Base-by-base conservation (phyloP, 1,140 invertebrate genomes). In the Drosophila saltans region DNA sequence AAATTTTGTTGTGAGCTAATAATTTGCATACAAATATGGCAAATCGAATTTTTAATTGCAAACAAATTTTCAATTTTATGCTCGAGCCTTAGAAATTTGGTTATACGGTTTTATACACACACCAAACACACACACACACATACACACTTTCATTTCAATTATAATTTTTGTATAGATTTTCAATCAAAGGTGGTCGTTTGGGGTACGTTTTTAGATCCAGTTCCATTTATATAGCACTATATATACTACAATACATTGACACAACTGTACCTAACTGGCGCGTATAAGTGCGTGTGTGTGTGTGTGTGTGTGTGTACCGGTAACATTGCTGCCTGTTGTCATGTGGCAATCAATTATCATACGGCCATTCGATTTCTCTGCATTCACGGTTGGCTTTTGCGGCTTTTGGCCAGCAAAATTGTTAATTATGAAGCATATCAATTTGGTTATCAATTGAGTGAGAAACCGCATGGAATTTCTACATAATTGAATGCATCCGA, bases 41-140 rank as follows among this genome's bases (percentile, higher is more conserved):
- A 78, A 78, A 78, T 78, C 75, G 75, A 78, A 72, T 72, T 78
- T 62, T 78, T 78, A 72, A 78, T 78, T 78, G 75, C 62, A 66
- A 77, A 77, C 73, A 70, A 76, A 65, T 77, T 77, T 77, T 70
- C 66, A 77, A 77, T 77, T 77, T 78, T 57, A 48, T 66, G 61
- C 33, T 36, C 16, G 11, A 7, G n/a, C 57, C 7, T 39, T 59
- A n/a, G 33, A 24, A 24, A 40, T 58, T 59, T 10, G 33, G 6
- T 33, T 39, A 21, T 10, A 26, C 5, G 6, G 6, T 36, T 36
- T 36, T 36, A 26, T 10, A 26, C 21, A 26, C 45, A 24, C 45
- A 52, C 45, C 21, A 24, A 1, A 24, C 16, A 48, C 45, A 52
- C 45, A 52, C n/a, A 21, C n/a, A 48, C 45, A 48, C 43, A 3